Evolutionary conservation across 2,113 vertebrate genomes (phyloP), one percentile per base, ranked within the genome.

Genomic region (Alethe castanea): DNA sequence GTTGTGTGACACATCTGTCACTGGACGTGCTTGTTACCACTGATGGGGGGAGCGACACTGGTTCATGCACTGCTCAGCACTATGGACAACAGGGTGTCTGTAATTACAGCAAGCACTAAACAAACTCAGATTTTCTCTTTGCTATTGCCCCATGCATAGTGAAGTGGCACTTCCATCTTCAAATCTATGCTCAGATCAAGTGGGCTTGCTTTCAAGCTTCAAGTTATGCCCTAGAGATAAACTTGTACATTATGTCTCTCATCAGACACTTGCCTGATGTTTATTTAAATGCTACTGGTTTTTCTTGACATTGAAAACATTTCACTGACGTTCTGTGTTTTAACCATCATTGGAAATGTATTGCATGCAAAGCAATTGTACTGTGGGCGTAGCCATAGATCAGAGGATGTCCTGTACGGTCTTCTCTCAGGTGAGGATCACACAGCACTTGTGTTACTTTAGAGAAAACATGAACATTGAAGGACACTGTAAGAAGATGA

Each of bases 131-230:
- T 52, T 84, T 71, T 53, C 24, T 67, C 79, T 64, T 91, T 73
- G 59, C 79, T 67, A 0, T 48, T 81, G 53, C 26, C 67, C 52
- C 0, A 1, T 57, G 22, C 19, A 3, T 9, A 9, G 23, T 53
- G 36, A 79, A 72, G 53, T 69, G 44, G 44, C 6, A 2, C 24
- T 36, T 81, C 57, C 7, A 1, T 54, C 81, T 81, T 72, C 60
- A 77, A 35, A 48, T 85, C 45, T 70, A 29, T 54, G 71, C 36
- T 96, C 24, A 47, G 74, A 60, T 92, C 62, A 66, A n/a, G 60
- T 85, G 91, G 19, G 35, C 62, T 59, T 73, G 73, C 48, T 92
- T 89, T 85, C 69, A 83, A 25, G 64, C 72, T 67, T 76, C 45
- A 42, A 18, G 48, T 47, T 85, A 47, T 60, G 84, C 50, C 66